Percentiles rank a stretch among this genome's conserved stretches.
phyloP scores from a whole-genome alignment of 2,888 invertebrate genomes.

The Drosophila macrothrix region DNA sequence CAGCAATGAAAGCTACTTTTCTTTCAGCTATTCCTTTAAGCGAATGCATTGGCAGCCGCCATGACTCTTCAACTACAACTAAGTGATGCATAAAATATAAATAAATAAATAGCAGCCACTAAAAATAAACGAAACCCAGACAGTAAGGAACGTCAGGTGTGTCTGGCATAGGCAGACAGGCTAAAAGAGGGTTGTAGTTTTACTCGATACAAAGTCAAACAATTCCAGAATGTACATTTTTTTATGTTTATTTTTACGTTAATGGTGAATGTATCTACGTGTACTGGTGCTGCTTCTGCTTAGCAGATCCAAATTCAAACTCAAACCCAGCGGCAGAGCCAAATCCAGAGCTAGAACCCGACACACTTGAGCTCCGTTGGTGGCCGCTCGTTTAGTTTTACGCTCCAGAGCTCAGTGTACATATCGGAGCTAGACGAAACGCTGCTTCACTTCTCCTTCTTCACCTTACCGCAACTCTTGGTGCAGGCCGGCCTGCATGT shows the following conservation, averaged over 20 bases:
- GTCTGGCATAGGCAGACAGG: slow-evolving; percentile 13
- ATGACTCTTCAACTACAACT: slow-evolving; percentile 4
- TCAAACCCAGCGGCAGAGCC: slow-evolving; percentile 13
- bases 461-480: neutral
- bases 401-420: slow-evolving; percentile 69
- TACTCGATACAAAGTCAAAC: slow-evolving; percentile 71
- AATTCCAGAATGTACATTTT: slow-evolving; percentile 74
- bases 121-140: slow-evolving; percentile 33
- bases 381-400: slow-evolving; percentile 80
- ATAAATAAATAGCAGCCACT: slow-evolving; percentile 59
- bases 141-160: neutral
- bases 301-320: slow-evolving; percentile 21
- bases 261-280: slow-evolving; percentile 70
- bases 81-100: slow-evolving; percentile 63
- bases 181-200: slow-evolving; percentile 1
- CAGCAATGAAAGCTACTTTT: neutral
- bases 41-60: neutral
- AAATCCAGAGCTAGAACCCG: slow-evolving; percentile 24
- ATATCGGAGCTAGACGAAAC: slow-evolving; percentile 58
- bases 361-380: slow-evolving; percentile 59
- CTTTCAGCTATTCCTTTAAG: neutral
- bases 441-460: neutral
- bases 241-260: slow-evolving; percentile 68
- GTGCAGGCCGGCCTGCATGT: slow-evolving; percentile 27
- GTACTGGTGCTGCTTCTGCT: slow-evolving; percentile 24